These are phyloP conservation scores for Euwallacea similis DNA, from an alignment of 1,140 invertebrate genomes.

Conservation along the genomic window DNA sequence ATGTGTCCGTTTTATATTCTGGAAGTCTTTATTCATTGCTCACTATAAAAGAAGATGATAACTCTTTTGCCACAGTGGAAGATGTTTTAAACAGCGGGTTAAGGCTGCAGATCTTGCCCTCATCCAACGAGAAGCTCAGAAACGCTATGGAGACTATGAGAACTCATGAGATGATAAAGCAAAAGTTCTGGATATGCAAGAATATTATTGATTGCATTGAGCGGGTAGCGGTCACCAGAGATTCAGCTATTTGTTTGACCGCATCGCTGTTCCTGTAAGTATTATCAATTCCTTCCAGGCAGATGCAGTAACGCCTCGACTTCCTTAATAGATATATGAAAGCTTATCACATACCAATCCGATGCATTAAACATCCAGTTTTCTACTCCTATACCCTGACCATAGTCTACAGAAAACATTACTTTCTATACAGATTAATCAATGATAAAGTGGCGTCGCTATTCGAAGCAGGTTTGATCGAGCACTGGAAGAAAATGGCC, in stretches of 20 bases:
- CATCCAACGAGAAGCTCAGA: too few relatives aligned
- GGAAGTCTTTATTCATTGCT: neutral
- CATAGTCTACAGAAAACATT: neutral
- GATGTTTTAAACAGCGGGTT: neutral
- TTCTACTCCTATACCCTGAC: neutral
- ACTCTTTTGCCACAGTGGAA: neutral
- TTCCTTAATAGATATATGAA: neutral
- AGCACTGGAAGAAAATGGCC: neutral
- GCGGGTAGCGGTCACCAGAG: neutral
- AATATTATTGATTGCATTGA: neutral
- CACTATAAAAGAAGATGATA: neutral
- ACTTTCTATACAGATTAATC: neutral
- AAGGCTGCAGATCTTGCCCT: slow-evolving; percentile 3
- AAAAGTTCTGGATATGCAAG: neutral
- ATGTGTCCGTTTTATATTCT: slow-evolving; percentile 1
- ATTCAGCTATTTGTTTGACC: neutral
- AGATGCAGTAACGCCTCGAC: too few relatives aligned
- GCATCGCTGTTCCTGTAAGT: neutral
- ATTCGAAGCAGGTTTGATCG: neutral
- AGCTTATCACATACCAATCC: neutral
- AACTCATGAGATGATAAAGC: neutral
- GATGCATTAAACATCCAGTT: neutral
- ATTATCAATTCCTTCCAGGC: neutral
- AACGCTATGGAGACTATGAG: neutral
- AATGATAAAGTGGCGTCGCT: neutral